Base-by-base conservation (phyloP, 1,140 invertebrate species). In the Drosophila nannoptera region DNA sequence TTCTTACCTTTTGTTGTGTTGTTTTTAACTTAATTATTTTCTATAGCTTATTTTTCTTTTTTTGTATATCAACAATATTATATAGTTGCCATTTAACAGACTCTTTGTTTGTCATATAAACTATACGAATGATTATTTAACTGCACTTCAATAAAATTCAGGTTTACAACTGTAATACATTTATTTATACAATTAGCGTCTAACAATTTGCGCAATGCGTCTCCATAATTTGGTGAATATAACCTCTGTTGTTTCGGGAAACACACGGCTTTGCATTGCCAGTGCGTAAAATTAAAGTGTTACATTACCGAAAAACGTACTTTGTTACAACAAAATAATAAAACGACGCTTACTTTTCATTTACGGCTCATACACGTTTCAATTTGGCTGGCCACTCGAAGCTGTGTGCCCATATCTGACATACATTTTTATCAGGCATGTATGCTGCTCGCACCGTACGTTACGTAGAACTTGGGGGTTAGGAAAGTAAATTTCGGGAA, bases 271-370 rank as follows among this genome's bases (percentile, higher is more conserved):
- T 7, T 49, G n/a, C 66, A 63, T 32, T 22, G 53, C 62, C 62
- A 66, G 53, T 58, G 43, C 31, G 12, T 22, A 12, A 50, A 43
- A 56, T 46, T 60, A 33, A n/a, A 40, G 42, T 38, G 54, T 70
- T 43, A 68, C 69, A 68, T 78, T 78, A 64, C 58, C 36, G 48
- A 66, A 54, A 53, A 69, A 75, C 74, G 73, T 80, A 72, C 53
- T 63, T 61, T 59, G 67, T 72, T 73, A 73, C 73, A 76, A 80
- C 68, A 80, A 80, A 80, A 73, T 52, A 80, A 75, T 65, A 68
- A 75, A 78, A 75, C 69, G 77, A 71, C 64, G 69, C 69, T 71
- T 66, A 61, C 56, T 78, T 78, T 71, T 75, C 67, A 61, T 56
- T 9, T 33, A 46, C 7, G 55, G 61, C 2, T 29, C 54, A 16